These are phyloP conservation scores for Lichenostomus cassidix DNA, from an alignment of 2,113 vertebrate genomes.

Conservation along the genomic window DNA sequence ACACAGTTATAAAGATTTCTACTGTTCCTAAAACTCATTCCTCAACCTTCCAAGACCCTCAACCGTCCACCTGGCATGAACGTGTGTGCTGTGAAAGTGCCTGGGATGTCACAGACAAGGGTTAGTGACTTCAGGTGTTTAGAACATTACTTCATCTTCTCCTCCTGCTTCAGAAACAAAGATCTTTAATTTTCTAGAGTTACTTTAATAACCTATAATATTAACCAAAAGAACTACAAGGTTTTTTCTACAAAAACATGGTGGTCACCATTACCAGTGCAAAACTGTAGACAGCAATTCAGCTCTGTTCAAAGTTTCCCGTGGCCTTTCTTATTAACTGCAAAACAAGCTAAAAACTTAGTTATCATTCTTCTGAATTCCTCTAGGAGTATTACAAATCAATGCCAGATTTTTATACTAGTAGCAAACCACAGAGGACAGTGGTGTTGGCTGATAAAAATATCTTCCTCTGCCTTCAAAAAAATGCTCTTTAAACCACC, in stretches of 20 bases:
- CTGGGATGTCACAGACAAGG: neutral
- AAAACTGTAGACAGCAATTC: conserved; percentile 17
- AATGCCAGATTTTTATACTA: conserved; percentile 74
- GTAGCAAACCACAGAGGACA: conserved; percentile 73
- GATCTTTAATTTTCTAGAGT: neutral
- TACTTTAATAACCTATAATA: neutral
- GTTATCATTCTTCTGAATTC: conserved; percentile 76
- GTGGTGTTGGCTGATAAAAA: conserved; percentile 73
- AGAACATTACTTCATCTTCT: neutral
- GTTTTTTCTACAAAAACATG: neutral
- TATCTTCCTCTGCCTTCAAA: conserved; percentile 50
- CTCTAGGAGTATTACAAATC: conserved; percentile 74
- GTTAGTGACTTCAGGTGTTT: neutral
- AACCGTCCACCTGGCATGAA: neutral
- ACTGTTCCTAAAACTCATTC: neutral
- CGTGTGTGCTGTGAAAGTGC: neutral
- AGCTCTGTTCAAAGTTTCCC: conserved; percentile 42
- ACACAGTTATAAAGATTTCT: neutral
- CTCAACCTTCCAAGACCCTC: neutral
- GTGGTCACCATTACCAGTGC: neutral
- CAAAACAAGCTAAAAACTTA: conserved; percentile 46
- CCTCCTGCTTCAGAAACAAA: neutral
- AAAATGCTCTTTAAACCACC: conserved; percentile 52
- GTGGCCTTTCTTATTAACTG: conserved; percentile 47
- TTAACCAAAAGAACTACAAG: neutral